These are phyloP conservation scores for Spondyliosoma cantharus DNA, from an alignment of 2,797 vertebrate species.

Conservation along the genomic window DNA sequence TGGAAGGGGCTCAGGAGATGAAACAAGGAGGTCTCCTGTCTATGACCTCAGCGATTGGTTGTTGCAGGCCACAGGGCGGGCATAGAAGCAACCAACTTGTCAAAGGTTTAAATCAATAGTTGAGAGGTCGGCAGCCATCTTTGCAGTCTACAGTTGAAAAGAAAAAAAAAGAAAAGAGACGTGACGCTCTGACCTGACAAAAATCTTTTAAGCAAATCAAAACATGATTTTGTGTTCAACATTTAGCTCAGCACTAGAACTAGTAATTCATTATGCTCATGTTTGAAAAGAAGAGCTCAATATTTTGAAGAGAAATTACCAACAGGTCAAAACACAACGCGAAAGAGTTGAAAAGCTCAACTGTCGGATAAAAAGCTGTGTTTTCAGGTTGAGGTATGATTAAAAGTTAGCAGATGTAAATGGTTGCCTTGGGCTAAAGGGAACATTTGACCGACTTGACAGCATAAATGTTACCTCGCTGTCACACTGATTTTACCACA, in stretches of 20 bases:
- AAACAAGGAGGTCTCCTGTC: too few relatives aligned
- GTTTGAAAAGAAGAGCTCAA: background rate
- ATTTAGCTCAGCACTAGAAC: background rate
- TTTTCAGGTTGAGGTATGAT: background rate
- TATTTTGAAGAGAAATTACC: background rate
- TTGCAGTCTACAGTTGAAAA: background rate
- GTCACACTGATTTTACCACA: background rate
- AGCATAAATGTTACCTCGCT: slow-evolving; percentile 1
- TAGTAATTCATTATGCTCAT: too few relatives aligned
- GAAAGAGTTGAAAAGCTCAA: background rate
- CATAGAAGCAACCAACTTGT: too few relatives aligned
- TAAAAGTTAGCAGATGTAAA: background rate
- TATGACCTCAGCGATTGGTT: too few relatives aligned
- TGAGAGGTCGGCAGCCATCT: too few relatives aligned
- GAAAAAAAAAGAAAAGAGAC: background rate
- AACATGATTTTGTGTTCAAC: background rate
- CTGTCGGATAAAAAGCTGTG: background rate
- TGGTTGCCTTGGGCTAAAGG: background rate
- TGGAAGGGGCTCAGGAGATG: too few relatives aligned
- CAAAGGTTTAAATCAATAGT: too few relatives aligned
- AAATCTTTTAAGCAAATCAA: background rate
- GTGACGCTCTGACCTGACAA: too few relatives aligned
- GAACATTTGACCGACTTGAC: background rate
- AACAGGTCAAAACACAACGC: background rate
- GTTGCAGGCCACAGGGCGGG: too few relatives aligned